A percentile compares a stretch with the other conserved stretches of the same genome.
Conservation (phyloP, 1,140 invertebrate genomes). For the Drusus annulatus region DNA sequence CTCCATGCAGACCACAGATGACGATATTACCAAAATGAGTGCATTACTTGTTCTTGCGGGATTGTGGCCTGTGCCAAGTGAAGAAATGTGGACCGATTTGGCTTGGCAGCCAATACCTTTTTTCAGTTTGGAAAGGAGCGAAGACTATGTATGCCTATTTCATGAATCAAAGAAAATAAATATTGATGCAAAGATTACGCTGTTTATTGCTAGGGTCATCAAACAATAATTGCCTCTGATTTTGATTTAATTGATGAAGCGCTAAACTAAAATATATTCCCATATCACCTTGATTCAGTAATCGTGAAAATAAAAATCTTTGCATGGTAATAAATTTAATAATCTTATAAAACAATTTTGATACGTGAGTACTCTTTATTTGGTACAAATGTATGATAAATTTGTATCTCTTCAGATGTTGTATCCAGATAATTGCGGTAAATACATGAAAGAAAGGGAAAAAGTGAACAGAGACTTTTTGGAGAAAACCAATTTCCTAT, state of each 20-base stretch:
- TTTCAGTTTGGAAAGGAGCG: constrained; percentile 62
- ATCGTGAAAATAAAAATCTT: neutral
- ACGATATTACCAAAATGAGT: constrained; percentile 82
- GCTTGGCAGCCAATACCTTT: constrained; percentile 80
- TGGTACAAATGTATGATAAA: too few relatives aligned
- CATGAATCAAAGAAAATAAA: neutral
- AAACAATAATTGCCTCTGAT: neutral
- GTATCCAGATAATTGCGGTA: constrained; percentile 68
- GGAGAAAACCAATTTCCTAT: constrained; percentile 64
- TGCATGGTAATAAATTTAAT: too few relatives aligned
- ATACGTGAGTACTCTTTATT: too few relatives aligned
- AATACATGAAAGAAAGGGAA: constrained; percentile 67
- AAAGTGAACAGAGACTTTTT: constrained; percentile 64
- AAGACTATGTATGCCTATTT: constrained; percentile 65
- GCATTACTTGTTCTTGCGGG: constrained; percentile 81
- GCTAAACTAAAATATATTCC: too few relatives aligned
- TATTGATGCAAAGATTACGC: neutral
- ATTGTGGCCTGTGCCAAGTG: constrained; percentile 74
- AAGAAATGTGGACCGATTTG: constrained; percentile 76
- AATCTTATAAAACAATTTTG: too few relatives aligned
- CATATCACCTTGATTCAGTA: neutral
- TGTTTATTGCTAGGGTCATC: neutral
- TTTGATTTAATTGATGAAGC: neutral
- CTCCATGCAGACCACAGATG: constrained; percentile 78
- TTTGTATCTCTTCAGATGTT: constrained; percentile 63